Conservation (phyloP, 2,113 vertebrate genomes). For the Terrapene triunguis region DNA sequence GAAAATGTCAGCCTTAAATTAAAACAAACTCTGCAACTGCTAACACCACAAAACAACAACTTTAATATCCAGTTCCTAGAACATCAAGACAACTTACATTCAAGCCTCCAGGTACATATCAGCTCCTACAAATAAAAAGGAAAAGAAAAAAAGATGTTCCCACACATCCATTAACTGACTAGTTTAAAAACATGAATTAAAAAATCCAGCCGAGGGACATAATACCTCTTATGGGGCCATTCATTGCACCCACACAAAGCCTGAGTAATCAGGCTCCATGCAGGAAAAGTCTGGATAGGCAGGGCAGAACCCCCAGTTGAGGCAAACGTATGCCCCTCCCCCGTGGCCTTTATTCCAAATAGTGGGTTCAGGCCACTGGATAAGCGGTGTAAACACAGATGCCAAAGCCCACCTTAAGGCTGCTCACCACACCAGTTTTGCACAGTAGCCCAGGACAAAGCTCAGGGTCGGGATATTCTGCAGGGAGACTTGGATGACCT, state of each 20-base stretch:
- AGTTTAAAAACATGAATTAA: not conserved
- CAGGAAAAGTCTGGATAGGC: not conserved
- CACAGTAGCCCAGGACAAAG: not conserved
- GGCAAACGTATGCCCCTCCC: not conserved
- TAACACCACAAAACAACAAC: constrained; percentile 23
- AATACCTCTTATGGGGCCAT: not conserved
- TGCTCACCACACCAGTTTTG: not conserved
- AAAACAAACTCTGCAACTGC: constrained; percentile 44
- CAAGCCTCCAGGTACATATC: constrained; percentile 38
- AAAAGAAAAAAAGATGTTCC: not conserved
- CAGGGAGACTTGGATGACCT: no score
- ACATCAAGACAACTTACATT: constrained; percentile 13
- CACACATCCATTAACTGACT: not conserved
- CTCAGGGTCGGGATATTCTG: no score
- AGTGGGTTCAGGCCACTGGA: not conserved
- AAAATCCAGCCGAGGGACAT: not conserved
- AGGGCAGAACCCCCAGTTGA: not conserved
- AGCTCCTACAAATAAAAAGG: not conserved
- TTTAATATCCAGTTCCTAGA: constrained; percentile 45
- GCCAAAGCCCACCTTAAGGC: not conserved
- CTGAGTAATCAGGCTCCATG: not conserved
- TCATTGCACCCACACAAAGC: not conserved
- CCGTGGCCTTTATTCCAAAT: not conserved
- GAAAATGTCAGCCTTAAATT: constrained; percentile 41
- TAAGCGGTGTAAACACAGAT: not conserved